Base-by-base conservation (phyloP, 1,140 invertebrate genomes). In the Thaumatotibia leucotreta region DNA sequence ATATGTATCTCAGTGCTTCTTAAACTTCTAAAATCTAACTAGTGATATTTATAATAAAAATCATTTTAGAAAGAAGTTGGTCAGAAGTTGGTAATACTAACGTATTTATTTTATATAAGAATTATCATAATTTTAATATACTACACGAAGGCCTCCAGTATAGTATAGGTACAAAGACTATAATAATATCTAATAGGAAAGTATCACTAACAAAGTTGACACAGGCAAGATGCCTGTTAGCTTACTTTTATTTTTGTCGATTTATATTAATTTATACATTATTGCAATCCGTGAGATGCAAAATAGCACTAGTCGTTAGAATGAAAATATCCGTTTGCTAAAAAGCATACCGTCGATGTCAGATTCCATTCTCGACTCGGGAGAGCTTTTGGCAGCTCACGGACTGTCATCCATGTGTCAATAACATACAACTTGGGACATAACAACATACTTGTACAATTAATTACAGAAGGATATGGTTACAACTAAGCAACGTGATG, bases 61-160 rank as follows among this genome's bases (percentile, higher is more conserved):
- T 62, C 68, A 69, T 76, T 80, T 67, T 72, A 83, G 74, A 81
- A 80, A 86, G 79, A 85, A 76, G 70, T 89, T 89, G 87, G 86
- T 88, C 87, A 76, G 80, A 87, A 83, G 76, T 81, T 62, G 52
- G n/a, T 58, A 31, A 79, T 81, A 72, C 75, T 83, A 79, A 74
- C 39, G 22, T 66, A 61, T 71, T 75, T 76, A 74, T 75, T 73
- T 62, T 71, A n/a, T n/a, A 74, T 79, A 79, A 76, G 74, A 76
- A 70, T 78, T 73, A 77, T 82, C 73, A 20, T 49, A 49, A 66
- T 62, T 78, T 74, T 49, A 66, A 76, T 63, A 77, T 68, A 73
- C 76, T 82, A 87, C 72, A 75, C 75, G 80, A 89, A 89, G 87
- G 87, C 87, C 87, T 87, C 87, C 76, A 79, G 80, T 86, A 86